Evolutionary conservation across 2,113 vertebrate genomes (phyloP).

Genomic region (Peromyscus polionotus): DNA sequence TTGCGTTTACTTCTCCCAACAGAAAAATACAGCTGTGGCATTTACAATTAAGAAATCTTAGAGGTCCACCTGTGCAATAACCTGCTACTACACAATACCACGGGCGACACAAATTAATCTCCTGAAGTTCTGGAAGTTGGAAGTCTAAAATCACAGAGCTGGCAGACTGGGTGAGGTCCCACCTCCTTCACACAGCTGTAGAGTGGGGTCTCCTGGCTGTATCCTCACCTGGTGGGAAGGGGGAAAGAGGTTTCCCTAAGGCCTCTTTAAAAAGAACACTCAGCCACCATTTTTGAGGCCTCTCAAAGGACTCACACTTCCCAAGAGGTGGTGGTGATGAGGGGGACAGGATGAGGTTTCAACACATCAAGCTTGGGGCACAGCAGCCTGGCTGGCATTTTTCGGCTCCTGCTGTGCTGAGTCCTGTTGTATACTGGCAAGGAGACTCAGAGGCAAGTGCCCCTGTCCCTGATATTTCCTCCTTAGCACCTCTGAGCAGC

Average conservation of each 20-base stretch:
- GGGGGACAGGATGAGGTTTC: neutral
- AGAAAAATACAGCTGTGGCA: neutral
- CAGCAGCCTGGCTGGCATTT: neutral
- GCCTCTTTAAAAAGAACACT: neutral
- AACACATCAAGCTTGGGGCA: neutral
- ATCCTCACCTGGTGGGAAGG: neutral
- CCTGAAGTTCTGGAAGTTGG: neutral
- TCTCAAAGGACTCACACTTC: neutral
- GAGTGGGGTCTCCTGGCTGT: neutral
- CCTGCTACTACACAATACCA: neutral
- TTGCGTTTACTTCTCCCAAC: neutral
- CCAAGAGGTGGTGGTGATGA: neutral
- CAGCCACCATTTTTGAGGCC: neutral
- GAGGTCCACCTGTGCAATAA: no score
- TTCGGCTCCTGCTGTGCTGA: neutral
- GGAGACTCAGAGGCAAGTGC: neutral
- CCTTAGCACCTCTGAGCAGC: fast-evolving
- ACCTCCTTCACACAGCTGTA: neutral
- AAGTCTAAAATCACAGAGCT: neutral
- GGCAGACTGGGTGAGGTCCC: neutral
- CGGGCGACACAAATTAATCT: neutral
- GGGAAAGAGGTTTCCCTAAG: neutral
- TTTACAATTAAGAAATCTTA: neutral
- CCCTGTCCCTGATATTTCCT: neutral
- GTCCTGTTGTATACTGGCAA: fast-evolving